Percentiles rank a stretch among this genome's conserved stretches.
These are phyloP conservation scores for Lacerta bilineata DNA, from an alignment of 2,797 vertebrate genomes.

Conservation along the genomic window DNA sequence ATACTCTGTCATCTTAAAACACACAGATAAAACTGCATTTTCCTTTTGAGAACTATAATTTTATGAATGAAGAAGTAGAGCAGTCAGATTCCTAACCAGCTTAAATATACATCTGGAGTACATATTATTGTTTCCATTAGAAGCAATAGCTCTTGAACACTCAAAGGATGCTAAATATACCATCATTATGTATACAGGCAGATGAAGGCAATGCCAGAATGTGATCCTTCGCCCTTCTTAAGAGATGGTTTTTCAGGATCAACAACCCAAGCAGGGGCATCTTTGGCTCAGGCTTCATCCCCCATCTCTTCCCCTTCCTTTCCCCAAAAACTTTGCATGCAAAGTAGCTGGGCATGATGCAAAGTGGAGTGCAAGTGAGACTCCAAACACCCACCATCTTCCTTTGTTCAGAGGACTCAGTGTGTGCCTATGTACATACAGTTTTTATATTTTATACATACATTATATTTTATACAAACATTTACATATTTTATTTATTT, in stretches of 20 bases:
- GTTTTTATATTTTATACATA: too few species aligned
- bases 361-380: too few species aligned
- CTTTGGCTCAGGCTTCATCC: too few species aligned
- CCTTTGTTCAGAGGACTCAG: too few species aligned
- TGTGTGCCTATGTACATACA: too few species aligned
- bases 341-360: too few species aligned
- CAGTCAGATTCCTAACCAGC: constrained; percentile 20
- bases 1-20: constrained; percentile 29
- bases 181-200: constrained; percentile 18
- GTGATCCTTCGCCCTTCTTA: neutral
- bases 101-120: constrained; percentile 36
- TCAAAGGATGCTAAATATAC: neutral
- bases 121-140: constrained; percentile 26
- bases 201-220: neutral
- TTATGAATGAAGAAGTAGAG: constrained; percentile 38
- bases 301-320: neutral
- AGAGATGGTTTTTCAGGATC: neutral
- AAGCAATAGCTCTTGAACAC: constrained; percentile 3
- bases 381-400: too few species aligned
- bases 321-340: too few species aligned
- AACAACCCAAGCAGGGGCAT: neutral
- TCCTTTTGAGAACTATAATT: constrained; percentile 38
- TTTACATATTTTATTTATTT: too few species aligned
- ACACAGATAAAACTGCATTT: constrained; percentile 22
- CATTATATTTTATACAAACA: too few species aligned